Conservation (phyloP, 2,113 vertebrate genomes). For the Xenopus laevis region DNA sequence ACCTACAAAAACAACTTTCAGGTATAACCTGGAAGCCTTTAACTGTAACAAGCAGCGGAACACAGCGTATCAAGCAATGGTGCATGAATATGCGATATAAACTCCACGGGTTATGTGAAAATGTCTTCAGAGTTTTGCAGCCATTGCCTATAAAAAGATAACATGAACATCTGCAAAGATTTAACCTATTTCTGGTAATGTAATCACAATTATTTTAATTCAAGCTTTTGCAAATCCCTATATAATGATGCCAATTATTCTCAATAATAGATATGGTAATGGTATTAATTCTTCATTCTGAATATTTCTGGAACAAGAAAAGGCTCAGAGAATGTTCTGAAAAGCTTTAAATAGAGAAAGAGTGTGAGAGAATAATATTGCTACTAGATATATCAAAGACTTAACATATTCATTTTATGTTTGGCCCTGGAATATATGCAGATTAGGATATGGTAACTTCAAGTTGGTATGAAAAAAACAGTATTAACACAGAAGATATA, state of each 20-base stretch:
- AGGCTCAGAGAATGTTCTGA: background rate
- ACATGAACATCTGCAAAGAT: background rate
- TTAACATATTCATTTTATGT: background rate
- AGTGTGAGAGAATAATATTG: background rate
- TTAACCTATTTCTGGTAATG: background rate
- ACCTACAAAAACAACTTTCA: no score
- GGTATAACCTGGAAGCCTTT: no score
- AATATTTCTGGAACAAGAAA: background rate
- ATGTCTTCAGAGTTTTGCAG: no score
- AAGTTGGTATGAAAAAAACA: no score
- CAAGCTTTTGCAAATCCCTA: constrained; percentile 8
- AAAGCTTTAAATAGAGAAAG: background rate
- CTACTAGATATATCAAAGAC: background rate
- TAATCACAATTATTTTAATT: constrained; percentile 15
- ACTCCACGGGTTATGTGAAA: no score
- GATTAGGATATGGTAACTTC: background rate
- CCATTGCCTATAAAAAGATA: background rate
- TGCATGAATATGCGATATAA: no score
- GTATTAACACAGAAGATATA: no score
- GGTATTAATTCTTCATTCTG: constrained; percentile 17
- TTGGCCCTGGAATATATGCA: background rate
- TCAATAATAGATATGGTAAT: constrained; percentile 31
- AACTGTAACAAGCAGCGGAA: no score
- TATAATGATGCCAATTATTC: constrained; percentile 24
- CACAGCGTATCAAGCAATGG: no score